These are phyloP conservation scores for Buceros bicornis DNA, from an alignment of 2,797 vertebrate species.

Conservation along the genomic window DNA sequence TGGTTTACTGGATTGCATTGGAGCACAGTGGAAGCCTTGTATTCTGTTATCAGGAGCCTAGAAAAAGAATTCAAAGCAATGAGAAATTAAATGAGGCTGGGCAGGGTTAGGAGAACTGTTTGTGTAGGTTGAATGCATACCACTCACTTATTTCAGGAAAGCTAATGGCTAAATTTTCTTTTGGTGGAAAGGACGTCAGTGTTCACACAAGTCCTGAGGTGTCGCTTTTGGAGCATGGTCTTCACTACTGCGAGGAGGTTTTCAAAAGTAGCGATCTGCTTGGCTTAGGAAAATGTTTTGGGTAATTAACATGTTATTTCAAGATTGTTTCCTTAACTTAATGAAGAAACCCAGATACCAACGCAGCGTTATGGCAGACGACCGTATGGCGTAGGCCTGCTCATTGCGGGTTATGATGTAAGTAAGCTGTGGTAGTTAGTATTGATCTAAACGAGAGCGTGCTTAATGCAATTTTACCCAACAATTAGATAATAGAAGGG, in stretches of 20 bases:
- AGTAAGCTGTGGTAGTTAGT: constrained; percentile 61
- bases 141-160: not conserved
- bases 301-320: not conserved
- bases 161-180: not conserved
- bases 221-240: not conserved
- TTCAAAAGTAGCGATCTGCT: not conserved
- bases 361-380: constrained; percentile 95
- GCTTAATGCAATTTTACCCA: not conserved
- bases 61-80: not conserved
- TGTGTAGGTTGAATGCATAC: not conserved
- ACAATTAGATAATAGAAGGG: not conserved
- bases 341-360: constrained; percentile 95
- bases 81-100: not conserved
- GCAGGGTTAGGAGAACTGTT: not conserved
- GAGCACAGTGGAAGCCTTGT: not conserved
- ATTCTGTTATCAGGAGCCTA: not conserved
- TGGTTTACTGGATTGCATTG: not conserved
- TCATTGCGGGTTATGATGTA: constrained; percentile 97
- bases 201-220: not conserved
- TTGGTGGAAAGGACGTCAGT: not conserved
- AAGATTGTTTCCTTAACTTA: constrained; percentile 75
- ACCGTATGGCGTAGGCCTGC: constrained; percentile 95
- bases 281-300: not conserved
- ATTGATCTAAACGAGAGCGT: not conserved
- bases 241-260: not conserved